Evolutionary conservation across 2,797 vertebrate genomes (phyloP).

Genomic region (Nasua narica): DNA sequence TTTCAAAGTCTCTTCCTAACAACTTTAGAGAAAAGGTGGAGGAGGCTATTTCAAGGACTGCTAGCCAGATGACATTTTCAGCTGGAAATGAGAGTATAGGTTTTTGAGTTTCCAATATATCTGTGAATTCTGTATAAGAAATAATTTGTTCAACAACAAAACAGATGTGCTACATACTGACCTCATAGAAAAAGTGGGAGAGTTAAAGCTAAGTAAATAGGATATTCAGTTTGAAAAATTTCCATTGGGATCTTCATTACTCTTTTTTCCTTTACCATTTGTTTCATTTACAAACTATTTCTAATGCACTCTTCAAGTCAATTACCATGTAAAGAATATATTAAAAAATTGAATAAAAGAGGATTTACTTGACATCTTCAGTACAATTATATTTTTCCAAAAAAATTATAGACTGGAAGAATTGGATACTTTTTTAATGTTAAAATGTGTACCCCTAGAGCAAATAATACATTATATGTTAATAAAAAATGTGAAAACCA

Average conservation of each 20-base stretch:
- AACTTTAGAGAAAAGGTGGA: background rate
- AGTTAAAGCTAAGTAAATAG: background rate
- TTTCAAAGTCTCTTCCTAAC: constrained; percentile 44
- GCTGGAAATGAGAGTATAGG: constrained; percentile 37
- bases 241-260: background rate
- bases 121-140: background rate
- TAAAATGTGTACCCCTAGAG: background rate
- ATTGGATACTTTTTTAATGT: background rate
- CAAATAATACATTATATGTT: background rate
- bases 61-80: constrained; percentile 43
- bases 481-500: background rate
- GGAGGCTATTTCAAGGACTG: background rate
- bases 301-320: background rate
- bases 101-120: background rate
- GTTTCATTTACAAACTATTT: background rate
- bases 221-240: background rate
- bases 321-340: background rate
- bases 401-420: background rate
- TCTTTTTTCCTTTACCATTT: background rate
- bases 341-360: background rate
- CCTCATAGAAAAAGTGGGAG: background rate
- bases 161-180: background rate
- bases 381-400: background rate
- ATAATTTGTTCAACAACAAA: constrained; percentile 1
- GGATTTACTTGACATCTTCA: background rate